phyloP scores from a whole-genome alignment of 2,888 invertebrate species.

The Diploptera punctata region DNA sequence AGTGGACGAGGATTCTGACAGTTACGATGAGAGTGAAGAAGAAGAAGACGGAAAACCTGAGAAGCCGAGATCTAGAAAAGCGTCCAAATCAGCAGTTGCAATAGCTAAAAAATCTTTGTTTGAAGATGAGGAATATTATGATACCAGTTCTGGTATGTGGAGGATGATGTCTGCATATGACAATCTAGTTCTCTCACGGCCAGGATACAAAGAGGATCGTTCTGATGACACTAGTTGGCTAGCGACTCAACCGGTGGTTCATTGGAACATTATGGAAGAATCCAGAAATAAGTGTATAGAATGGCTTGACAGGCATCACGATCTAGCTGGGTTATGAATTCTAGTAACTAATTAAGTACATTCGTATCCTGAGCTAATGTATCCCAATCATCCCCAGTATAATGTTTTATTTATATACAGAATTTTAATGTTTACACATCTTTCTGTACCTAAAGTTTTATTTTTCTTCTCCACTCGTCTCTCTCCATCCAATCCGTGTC shows the following conservation, averaged over 20 bases:
- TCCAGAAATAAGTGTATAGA: too few relatives aligned
- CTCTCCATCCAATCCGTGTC: too few relatives aligned
- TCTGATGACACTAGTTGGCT: constrained; percentile 40
- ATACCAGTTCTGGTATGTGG: constrained; percentile 42
- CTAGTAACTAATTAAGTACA: too few relatives aligned
- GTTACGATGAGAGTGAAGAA: not conserved
- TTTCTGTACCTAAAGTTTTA: too few relatives aligned
- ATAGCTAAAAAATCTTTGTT: not conserved
- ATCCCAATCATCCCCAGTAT: too few relatives aligned
- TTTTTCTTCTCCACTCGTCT: too few relatives aligned
- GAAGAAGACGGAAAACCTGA: not conserved
- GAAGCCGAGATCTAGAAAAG: not conserved
- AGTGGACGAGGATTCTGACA: not conserved
- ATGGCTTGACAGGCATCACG: constrained; percentile 39
- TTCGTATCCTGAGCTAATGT: too few relatives aligned
- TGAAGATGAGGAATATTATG: constrained; percentile 26
- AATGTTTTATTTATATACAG: too few relatives aligned
- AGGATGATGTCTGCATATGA: constrained; percentile 42
- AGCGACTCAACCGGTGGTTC: constrained; percentile 38
- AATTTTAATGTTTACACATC: too few relatives aligned
- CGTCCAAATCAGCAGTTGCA: not conserved
- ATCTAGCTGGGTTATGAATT: too few relatives aligned
- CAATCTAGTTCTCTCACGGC: constrained; percentile 40
- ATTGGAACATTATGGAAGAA: constrained; percentile 41
- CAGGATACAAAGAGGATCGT: constrained; percentile 4